phyloP scores from a whole-genome alignment of 2,797 vertebrate genomes.

The Gastrophryne carolinensis region DNA sequence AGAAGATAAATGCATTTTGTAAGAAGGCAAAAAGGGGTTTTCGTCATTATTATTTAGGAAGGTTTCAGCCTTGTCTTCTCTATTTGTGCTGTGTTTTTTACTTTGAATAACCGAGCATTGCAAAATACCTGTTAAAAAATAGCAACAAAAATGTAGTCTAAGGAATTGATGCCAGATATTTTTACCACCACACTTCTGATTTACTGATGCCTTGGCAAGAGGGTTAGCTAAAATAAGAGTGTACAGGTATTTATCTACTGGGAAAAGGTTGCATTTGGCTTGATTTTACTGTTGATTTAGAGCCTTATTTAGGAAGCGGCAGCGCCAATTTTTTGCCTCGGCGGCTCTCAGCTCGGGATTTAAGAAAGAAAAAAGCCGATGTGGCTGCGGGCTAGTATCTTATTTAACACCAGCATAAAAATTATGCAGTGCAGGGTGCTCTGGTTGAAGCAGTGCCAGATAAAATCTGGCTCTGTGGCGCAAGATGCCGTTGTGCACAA shows the following conservation, averaged over 20 bases:
- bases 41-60: neutral
- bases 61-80: neutral
- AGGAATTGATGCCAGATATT: neutral
- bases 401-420: too few relatives aligned
- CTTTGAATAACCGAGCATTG: neutral
- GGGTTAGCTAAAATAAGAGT: too few relatives aligned
- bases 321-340: too few relatives aligned
- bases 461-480: too few relatives aligned
- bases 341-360: too few relatives aligned
- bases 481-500: too few relatives aligned
- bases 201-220: neutral
- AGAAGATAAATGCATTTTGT: neutral
- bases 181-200: neutral
- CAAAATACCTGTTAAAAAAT: neutral
- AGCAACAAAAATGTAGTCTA: neutral
- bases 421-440: too few relatives aligned
- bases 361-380: too few relatives aligned
- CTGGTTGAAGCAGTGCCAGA: too few relatives aligned
- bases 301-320: too few relatives aligned
- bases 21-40: neutral
- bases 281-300: slow-evolving; percentile 35
- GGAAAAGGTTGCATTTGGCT: slow-evolving; percentile 29
- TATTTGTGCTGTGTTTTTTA: neutral
- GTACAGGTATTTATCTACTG: slow-evolving; percentile 22
- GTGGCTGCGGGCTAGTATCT: too few relatives aligned